phyloP scores from a whole-genome alignment of 2,888 invertebrate species.

The Dynastes tityus region DNA sequence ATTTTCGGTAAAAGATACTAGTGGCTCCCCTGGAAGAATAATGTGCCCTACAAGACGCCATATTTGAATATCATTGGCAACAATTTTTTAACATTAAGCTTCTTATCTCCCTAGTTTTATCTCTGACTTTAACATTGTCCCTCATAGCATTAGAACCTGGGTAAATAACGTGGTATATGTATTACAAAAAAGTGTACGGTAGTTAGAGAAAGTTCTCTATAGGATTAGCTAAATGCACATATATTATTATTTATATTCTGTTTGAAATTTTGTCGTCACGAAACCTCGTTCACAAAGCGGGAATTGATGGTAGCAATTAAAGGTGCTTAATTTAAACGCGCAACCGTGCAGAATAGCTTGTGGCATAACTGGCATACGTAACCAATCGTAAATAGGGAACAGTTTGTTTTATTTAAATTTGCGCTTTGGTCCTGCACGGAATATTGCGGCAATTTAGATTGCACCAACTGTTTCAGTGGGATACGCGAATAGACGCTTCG shows the following conservation, averaged over 20 bases:
- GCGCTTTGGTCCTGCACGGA: not conserved
- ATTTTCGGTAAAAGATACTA: no score
- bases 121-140: no score
- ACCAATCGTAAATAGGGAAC: slow-evolving; percentile 1
- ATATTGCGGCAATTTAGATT: slow-evolving; percentile 10
- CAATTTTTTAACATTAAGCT: no score
- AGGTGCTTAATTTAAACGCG: slow-evolving; percentile 20
- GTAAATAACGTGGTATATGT: no score
- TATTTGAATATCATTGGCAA: no score
- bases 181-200: no score
- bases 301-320: slow-evolving; percentile 24
- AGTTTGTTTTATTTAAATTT: slow-evolving; percentile 4
- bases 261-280: not conserved
- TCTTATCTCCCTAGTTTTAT: no score
- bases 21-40: no score
- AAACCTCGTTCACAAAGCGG: not conserved
- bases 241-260: not conserved
- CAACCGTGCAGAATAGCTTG: slow-evolving; percentile 7
- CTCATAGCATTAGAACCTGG: no score
- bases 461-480: slow-evolving; percentile 3
- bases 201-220: no score
- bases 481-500: not conserved
- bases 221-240: no score
- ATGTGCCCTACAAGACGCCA: no score
- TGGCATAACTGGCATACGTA: not conserved